Evolutionary conservation across 2,888 invertebrate species (phyloP), one percentile per base, ranked within the genome.

Genomic region (Andrena flavipes): DNA sequence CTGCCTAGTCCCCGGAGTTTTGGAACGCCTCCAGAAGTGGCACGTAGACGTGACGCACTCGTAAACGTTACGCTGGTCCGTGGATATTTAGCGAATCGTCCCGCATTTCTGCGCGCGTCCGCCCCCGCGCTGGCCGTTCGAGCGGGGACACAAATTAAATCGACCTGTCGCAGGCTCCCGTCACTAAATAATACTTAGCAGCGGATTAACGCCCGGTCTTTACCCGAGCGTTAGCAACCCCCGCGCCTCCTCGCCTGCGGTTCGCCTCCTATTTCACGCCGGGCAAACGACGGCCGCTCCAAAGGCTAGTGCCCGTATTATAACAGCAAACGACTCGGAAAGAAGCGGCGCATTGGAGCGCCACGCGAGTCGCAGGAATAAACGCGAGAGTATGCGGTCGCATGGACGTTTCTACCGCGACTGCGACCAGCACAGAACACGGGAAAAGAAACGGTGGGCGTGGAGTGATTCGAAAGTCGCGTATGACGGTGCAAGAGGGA

Each of bases 131-230:
- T 62, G 72, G 70, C 42, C 73, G 63, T 67, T 63, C 75, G 81
- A 64, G 10, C 23, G 75, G 77, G 77, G 79, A 85, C 85, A 92
- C 91, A 91, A 92, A 92, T 92, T 90, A 91, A 90, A 91, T 91
- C 88, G 90, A 88, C 89, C 90, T 90, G 91, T 91, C 90, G 88
- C 83, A 84, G 87, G 67, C 80, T 82, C 84, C 81, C 84, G 89
- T 78, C 89, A 84, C 87, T 90, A 90, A 92, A 91, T 92, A 91
- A 90, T 90, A 89, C 90, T 90, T 90, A 90, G 86, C 88, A 84
- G 79, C 86, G 89, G 89, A 89, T 91, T 90, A 91, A 88, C 89
- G 79, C 80, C 72, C 75, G 85, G 78, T 89, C 88, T 88, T 90
- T 88, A 85, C 65, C 74, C 75, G 51, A 51, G 56, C 42, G 29